Percentiles rank a stretch among this genome's conserved stretches.
Conservation (phyloP, 92 coral and sea anemone species). For the Paramuricea clavata region DNA sequence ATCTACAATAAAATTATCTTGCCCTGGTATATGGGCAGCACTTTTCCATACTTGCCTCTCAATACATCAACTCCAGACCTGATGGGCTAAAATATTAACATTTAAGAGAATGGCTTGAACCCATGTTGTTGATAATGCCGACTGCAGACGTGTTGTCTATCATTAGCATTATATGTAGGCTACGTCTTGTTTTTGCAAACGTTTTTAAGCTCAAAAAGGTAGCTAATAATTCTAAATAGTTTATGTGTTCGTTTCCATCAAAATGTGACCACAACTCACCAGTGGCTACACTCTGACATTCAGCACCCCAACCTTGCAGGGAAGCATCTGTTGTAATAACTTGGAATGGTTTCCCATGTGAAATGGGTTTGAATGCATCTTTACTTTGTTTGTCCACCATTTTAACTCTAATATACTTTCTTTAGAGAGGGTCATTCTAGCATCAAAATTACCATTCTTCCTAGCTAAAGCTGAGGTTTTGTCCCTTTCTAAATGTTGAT, state of each 20-base stretch:
- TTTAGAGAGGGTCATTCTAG: slow-evolving; percentile 41
- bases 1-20: slow-evolving; percentile 48
- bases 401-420: slow-evolving; percentile 45
- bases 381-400: slow-evolving; percentile 52
- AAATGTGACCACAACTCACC: slow-evolving; percentile 44
- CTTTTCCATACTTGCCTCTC: slow-evolving; percentile 53
- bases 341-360: slow-evolving; percentile 26
- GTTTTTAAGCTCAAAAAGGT: slow-evolving; percentile 42
- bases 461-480: slow-evolving; percentile 64
- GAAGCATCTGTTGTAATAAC: slow-evolving; percentile 64
- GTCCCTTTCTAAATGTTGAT: slow-evolving; percentile 61
- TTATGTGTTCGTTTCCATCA: slow-evolving; percentile 51
- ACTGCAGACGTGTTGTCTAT: slow-evolving; percentile 69
- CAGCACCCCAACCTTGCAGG: slow-evolving; percentile 55
- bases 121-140: slow-evolving; percentile 65
- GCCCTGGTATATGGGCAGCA: slow-evolving; percentile 68
- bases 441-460: slow-evolving; percentile 30
- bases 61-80: slow-evolving; percentile 72
- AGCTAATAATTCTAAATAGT: slow-evolving; percentile 68
- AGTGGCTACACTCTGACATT: slow-evolving; percentile 15
- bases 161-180: slow-evolving; percentile 39
- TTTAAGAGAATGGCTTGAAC: slow-evolving; percentile 64
- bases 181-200: slow-evolving; percentile 2
- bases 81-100: slow-evolving; percentile 47
- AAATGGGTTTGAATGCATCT: slow-evolving; percentile 20